Base-by-base conservation (phyloP, 2,797 vertebrate genomes). In the Simalia tracyae region DNA sequence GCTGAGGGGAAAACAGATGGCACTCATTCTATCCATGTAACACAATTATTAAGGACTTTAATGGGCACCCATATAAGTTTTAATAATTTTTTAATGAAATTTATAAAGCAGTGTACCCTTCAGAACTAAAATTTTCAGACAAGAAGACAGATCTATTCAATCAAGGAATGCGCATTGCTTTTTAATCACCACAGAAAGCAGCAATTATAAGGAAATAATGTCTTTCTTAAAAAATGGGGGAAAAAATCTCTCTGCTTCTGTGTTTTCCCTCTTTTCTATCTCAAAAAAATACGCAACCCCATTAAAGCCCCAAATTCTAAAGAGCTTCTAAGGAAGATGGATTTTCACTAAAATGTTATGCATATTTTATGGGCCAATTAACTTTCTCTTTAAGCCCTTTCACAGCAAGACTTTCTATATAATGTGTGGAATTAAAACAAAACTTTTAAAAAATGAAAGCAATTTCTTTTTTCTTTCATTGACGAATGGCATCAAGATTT, bases 351-450 rank as follows among this genome's bases (percentile, higher is more conserved):
- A 89, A 86, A 84, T 2, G 15, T 85, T 91, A 59, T 31, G 56
- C 86, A 89, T 92, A 88, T 92, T 94, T 95, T 93, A 66, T 89
- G 91, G 88, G 81, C 46, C 46, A 86, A 50, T 36, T 95, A 87
- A 63, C 5, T 92, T 92, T 2, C 50, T 4, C 76, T 86, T 36
- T 68, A 86, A 14, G 2, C 60, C 93, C 12, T 60, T 92, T 93
- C 87, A 68, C 2, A 8, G 0, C 0, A 12, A 0, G 0, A 12
- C 0, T 64, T 81, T 92, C 85, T 85, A 2, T 42, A 9, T 26
- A 22, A 90, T 64, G 1, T 50, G 7, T 57, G 42, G 1, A 86
- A 91, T 89, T 57, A 50, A 22, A 91, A 93, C 66, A 7, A 0
- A 36, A n/a, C 54, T 5, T n/a, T 36, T 84, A 28, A 28, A 57